Percentiles rank a stretch among this genome's conserved stretches.
Evolutionary conservation across 1,140 invertebrate species (phyloP).

Genomic region (Cydia amplana): DNA sequence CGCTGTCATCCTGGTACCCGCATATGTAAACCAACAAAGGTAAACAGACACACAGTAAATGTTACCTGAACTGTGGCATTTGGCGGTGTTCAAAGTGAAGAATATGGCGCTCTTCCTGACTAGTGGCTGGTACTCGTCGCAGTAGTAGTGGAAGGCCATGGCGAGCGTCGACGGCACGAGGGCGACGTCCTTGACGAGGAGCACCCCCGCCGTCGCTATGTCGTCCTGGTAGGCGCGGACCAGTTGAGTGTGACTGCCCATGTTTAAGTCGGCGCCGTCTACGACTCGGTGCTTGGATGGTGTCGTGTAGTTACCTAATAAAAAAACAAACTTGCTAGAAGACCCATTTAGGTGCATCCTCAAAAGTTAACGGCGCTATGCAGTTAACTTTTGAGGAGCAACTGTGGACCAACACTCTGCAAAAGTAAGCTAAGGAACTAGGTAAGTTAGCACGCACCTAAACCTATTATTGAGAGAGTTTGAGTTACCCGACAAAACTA

Average conservation of each 20-base stretch:
- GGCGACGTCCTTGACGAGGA: slow-evolving; percentile 76
- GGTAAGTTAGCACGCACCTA: too few relatives aligned
- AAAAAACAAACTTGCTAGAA: not conserved
- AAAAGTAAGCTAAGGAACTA: too few relatives aligned
- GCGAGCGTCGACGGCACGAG: slow-evolving; percentile 67
- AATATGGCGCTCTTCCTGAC: slow-evolving; percentile 75
- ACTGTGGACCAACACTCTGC: too few relatives aligned
- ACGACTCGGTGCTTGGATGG: slow-evolving; percentile 49
- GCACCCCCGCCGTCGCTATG: slow-evolving; percentile 57
- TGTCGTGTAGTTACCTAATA: slow-evolving; percentile 60
- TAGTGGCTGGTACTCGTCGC: slow-evolving; percentile 78
- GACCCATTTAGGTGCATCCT: too few relatives aligned
- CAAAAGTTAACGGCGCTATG: too few relatives aligned
- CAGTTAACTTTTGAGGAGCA: too few relatives aligned
- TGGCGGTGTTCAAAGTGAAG: slow-evolving; percentile 73
- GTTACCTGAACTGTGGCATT: slow-evolving; percentile 53
- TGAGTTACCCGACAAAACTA: too few relatives aligned
- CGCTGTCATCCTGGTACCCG: slow-evolving; percentile 50
- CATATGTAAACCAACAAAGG: too few relatives aligned
- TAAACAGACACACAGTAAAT: too few relatives aligned
- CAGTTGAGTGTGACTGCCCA: slow-evolving; percentile 66
- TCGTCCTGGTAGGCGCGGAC: slow-evolving; percentile 64
- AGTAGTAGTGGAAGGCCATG: slow-evolving; percentile 80
- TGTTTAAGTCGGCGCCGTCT: slow-evolving; percentile 48
- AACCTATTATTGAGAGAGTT: too few relatives aligned